Conservation (phyloP, 1,140 invertebrate genomes). For the Ceratitis capitata region DNA sequence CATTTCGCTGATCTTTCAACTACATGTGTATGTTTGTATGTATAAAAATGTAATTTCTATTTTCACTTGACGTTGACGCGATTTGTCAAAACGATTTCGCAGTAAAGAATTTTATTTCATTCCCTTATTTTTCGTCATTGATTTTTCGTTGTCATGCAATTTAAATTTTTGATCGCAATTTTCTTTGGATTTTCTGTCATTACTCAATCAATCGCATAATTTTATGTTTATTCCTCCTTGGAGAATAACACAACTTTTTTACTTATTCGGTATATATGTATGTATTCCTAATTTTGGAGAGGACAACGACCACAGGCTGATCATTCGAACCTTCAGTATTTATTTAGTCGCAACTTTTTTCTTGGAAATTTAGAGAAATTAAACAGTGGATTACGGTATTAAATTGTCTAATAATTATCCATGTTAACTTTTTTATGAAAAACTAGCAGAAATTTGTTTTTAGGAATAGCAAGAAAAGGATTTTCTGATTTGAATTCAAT, state of each 20-base stretch:
- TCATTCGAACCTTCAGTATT: too few species aligned
- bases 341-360: too few species aligned
- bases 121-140: neutral
- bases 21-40: neutral
- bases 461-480: too few species aligned
- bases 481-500: too few species aligned
- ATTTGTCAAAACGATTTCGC: conserved; percentile 1
- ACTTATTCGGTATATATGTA: neutral
- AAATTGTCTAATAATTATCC: too few species aligned
- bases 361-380: too few species aligned
- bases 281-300: too few species aligned
- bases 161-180: too few species aligned
- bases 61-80: neutral
- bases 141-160: neutral
- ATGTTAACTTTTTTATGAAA: too few species aligned
- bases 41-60: neutral
- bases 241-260: neutral
- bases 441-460: too few species aligned
- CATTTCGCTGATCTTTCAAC: neutral
- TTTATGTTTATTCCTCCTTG: neutral
- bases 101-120: neutral
- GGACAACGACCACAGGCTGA: too few species aligned
- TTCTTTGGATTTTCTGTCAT: neutral
- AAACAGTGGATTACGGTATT: too few species aligned
- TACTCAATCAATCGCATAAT: neutral